Conservation (phyloP, 2,113 vertebrate species). For the Bos indicus region DNA sequence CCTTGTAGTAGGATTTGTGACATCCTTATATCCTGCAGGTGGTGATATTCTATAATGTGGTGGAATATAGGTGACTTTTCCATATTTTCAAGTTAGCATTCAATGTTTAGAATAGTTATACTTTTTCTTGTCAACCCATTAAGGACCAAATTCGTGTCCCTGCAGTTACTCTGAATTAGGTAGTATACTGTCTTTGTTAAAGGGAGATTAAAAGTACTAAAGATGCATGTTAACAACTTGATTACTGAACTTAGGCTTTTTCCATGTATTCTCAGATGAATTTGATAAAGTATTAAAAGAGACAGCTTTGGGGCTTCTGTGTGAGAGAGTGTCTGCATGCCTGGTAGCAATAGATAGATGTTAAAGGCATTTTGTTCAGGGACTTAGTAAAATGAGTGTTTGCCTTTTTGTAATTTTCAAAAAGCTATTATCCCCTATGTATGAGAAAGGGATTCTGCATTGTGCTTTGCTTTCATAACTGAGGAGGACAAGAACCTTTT, state of each 20-base stretch:
- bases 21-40: background rate
- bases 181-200: background rate
- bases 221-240: background rate
- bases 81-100: background rate
- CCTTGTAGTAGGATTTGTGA: background rate
- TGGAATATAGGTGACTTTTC: background rate
- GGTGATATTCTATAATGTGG: background rate
- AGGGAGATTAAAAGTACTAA: background rate
- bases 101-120: background rate
- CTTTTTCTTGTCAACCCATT: background rate
- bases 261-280: background rate
- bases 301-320: background rate
- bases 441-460: background rate
- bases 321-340: background rate
- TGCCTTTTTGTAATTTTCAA: slow-evolving; percentile 27
- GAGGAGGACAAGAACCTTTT: slow-evolving; percentile 1
- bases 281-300: background rate
- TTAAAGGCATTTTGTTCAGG: background rate
- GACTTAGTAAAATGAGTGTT: slow-evolving; percentile 31
- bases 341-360: background rate
- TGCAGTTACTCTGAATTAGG: background rate
- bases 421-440: slow-evolving; percentile 15
- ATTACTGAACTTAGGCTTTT: background rate
- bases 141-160: background rate
- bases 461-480: slow-evolving; percentile 43